These are phyloP conservation scores for Harmothoe impar DNA, from an alignment of 2,888 invertebrate species.

Conservation along the genomic window DNA sequence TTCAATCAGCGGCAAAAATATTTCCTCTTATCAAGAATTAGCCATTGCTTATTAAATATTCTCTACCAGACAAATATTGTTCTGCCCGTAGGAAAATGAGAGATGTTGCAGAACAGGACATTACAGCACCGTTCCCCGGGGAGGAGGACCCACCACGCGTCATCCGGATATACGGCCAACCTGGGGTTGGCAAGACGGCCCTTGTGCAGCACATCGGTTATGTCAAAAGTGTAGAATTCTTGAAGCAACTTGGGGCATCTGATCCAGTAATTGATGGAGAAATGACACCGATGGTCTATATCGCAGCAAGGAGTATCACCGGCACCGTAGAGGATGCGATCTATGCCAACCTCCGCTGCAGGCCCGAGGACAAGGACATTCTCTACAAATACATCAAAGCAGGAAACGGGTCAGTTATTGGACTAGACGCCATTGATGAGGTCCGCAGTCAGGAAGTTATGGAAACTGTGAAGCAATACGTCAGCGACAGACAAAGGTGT, in stretches of 20 bases:
- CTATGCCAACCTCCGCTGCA: neutral
- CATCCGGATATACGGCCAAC: neutral
- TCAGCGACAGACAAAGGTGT: neutral
- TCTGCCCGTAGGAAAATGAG: too few relatives aligned
- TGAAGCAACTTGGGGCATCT: neutral
- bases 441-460: neutral
- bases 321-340: neutral
- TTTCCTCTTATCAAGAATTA: too few relatives aligned
- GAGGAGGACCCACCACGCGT: too few relatives aligned
- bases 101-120: too few relatives aligned
- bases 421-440: neutral
- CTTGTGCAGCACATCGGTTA: neutral
- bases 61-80: too few relatives aligned
- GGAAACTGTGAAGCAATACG: neutral
- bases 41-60: too few relatives aligned
- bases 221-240: neutral
- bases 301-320: neutral
- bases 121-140: too few relatives aligned
- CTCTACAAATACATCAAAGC: neutral
- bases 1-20: too few relatives aligned
- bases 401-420: neutral
- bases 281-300: neutral
- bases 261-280: neutral
- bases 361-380: neutral
- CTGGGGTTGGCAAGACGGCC: neutral